Evolutionary conservation across 2,888 invertebrate genomes (phyloP).

Genomic region (Agrochola lota): DNA sequence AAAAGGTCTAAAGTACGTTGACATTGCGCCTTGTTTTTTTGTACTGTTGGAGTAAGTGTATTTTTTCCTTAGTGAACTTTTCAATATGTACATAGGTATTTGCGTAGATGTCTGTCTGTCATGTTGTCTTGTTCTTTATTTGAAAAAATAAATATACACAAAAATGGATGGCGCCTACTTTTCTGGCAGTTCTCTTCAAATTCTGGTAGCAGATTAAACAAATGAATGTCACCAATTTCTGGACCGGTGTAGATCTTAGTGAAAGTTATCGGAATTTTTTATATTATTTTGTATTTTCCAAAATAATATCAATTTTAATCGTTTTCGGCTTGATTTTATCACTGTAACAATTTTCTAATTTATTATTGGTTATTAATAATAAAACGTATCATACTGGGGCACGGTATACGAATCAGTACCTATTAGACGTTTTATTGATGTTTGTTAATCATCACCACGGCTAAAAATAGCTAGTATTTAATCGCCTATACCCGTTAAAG

Average conservation of each 20-base stretch:
- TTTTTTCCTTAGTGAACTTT: not conserved
- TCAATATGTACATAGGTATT: constrained; percentile 2
- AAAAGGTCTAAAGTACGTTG: constrained; percentile 47
- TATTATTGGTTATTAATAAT: not conserved
- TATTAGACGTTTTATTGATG: not conserved
- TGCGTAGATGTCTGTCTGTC: constrained; percentile 12
- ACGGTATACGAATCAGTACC: not conserved
- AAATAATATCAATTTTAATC: not conserved
- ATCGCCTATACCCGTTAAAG: not conserved
- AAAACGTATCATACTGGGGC: not conserved
- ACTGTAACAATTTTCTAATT: not conserved
- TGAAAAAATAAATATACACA: not conserved
- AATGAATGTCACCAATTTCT: not conserved
- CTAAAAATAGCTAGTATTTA: not conserved
- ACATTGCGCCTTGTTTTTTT: constrained; percentile 45
- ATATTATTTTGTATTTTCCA: not conserved
- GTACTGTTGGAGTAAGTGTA: not conserved
- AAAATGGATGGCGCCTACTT: no score
- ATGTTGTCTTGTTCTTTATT: not conserved
- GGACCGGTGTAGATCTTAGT: not conserved
- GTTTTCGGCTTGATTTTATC: not conserved
- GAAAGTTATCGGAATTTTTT: not conserved
- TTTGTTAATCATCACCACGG: not conserved
- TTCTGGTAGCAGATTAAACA: not conserved
- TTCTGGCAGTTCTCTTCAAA: not conserved